Evolutionary conservation across 2,888 invertebrate species (phyloP).

Genomic region (Limulus polyphemus): DNA sequence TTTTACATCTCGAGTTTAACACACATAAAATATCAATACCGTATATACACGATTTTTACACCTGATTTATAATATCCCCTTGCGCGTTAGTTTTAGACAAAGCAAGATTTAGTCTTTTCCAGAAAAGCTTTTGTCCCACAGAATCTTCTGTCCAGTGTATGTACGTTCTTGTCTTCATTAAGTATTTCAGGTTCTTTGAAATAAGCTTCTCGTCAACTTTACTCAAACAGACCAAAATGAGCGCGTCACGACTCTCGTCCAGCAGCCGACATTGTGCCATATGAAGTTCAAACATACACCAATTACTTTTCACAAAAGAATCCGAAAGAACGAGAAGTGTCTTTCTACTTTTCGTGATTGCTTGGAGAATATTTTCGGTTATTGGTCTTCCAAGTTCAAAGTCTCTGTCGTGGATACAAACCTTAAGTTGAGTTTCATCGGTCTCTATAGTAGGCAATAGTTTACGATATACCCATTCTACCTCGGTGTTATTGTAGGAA

Average conservation of each 20-base stretch:
- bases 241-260: constrained; percentile 44
- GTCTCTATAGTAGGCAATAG: constrained; percentile 51
- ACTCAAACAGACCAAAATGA: constrained; percentile 52
- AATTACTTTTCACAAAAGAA: constrained; percentile 51
- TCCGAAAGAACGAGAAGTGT: constrained; percentile 52
- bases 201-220: constrained; percentile 48
- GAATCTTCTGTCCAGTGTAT: constrained; percentile 46
- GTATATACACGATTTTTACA: too few relatives aligned
- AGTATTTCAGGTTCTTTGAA: constrained; percentile 50
- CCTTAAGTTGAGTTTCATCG: constrained; percentile 40
- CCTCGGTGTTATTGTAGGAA: constrained; percentile 52
- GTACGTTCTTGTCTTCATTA: constrained; percentile 56
- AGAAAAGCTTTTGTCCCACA: constrained; percentile 29
- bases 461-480: constrained; percentile 50
- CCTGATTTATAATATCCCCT: too few relatives aligned
- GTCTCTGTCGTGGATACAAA: constrained; percentile 57
- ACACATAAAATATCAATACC: too few relatives aligned
- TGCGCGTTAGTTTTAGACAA: neutral
- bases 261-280: constrained; percentile 46
- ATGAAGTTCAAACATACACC: constrained; percentile 62
- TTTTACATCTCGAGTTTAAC: too few relatives aligned
- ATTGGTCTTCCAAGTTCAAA: constrained; percentile 58
- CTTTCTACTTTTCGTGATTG: constrained; percentile 52
- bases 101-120: constrained; percentile 27
- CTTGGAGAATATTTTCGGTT: constrained; percentile 54